Evolutionary conservation across 2,888 invertebrate species (phyloP), one percentile per base, ranked within the genome.

Genomic region (Lasioglossum leucozonium): DNA sequence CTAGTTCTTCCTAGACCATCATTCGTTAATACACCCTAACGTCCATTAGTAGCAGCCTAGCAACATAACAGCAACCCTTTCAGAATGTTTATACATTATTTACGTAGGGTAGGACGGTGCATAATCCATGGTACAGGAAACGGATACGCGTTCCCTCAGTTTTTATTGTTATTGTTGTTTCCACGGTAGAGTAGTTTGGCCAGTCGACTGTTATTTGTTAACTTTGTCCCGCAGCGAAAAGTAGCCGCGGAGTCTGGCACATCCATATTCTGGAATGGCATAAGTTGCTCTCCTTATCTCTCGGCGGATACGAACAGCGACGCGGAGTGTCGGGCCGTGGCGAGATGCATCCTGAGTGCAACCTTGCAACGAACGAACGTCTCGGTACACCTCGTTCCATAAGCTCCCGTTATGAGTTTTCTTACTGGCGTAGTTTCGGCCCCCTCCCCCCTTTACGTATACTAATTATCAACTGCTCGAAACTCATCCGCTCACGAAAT

Each of bases 241-340:
- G 51, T 73, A 5, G n/a, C 40, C 42, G 8, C 16, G 47, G 30
- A 55, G 76, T 51, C 72, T 77, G n/a, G 62, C 34, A 26, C 47
- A 18, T 42, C 40, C 26, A 37, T 40, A 34, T 40, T 47, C 26
- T 62, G 13, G 22, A 73, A 73, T 73, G 58, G 34, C 22, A n/a
- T 34, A 67, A 84, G 73, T 77, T 77, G 73, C 58, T 58, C 74
- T 37, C 71, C 84, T 83, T 83, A 84, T 84, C 84, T 77, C 62
- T 51, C 51, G 77, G 72, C 69, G 77, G 83, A 73, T 74, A 62
- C 51, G 47, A 74, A 74, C 73, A 42, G 84, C 40, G 47, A 42
- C n/a, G 34, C 26, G 37, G 47, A 42, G 77, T 40, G 51, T 42
- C 72, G 72, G 69, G 62, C 42, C 67, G 37, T 37, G 2, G 16